Conservation (phyloP, 2,888 invertebrate genomes). For the Cylloceria caligata region DNA sequence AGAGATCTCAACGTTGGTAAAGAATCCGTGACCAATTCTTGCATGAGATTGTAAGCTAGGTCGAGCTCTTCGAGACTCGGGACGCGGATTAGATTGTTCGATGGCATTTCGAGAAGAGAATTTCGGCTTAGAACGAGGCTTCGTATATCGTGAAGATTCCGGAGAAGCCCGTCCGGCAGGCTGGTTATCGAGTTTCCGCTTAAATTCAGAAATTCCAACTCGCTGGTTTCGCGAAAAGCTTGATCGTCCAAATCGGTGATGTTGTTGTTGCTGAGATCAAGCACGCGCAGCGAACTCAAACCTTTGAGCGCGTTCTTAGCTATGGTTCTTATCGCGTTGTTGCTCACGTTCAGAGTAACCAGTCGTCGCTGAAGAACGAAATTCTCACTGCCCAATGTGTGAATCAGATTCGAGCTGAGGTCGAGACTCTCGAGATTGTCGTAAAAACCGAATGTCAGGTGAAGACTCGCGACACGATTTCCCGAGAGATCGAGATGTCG, state of each 20-base stretch:
- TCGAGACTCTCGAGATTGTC: constrained; percentile 92
- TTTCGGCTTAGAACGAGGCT: constrained; percentile 92
- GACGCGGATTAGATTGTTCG: constrained; percentile 88
- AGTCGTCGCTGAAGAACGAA: constrained; percentile 92
- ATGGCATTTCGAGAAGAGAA: constrained; percentile 91
- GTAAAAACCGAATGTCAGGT: constrained; percentile 92
- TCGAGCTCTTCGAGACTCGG: constrained; percentile 90
- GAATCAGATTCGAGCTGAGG: constrained; percentile 92
- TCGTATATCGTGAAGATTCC: constrained; percentile 89
- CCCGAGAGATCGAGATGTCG: constrained; percentile 93
- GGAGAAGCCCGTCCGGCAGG: constrained; percentile 90
- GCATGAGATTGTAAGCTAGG: constrained; percentile 92
- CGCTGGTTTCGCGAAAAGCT: constrained; percentile 92
- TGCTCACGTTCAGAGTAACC: constrained; percentile 91
- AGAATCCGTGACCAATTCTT: constrained; percentile 89
- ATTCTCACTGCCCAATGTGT: constrained; percentile 92
- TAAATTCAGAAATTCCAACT: constrained; percentile 90
- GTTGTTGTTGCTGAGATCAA: constrained; percentile 92
- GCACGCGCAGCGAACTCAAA: constrained; percentile 88
- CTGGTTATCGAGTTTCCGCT: constrained; percentile 91
- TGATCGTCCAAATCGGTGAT: constrained; percentile 90
- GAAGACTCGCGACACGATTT: constrained; percentile 92
- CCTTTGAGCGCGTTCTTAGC: constrained; percentile 92
- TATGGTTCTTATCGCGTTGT: constrained; percentile 90
- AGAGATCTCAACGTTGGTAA: constrained; percentile 91